Base-by-base conservation (phyloP, 2,113 vertebrate species). In the Microtus montanus region DNA sequence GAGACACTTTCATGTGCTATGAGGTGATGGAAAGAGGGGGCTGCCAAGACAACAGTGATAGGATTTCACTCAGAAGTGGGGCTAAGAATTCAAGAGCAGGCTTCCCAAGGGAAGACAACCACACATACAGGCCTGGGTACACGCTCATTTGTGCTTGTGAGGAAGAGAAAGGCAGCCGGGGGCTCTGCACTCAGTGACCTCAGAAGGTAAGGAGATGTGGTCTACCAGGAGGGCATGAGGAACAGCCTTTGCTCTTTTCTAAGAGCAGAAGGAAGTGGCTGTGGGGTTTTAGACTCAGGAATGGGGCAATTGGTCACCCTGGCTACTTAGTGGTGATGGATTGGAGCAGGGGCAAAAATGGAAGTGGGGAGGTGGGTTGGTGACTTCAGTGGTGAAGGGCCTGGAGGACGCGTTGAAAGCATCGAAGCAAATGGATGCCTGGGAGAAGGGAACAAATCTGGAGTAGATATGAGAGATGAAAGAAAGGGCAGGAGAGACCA, bases 41-140 rank as follows among this genome's bases (percentile, higher is more conserved):
- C 75, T 30, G 86, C 38, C 49, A 22, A 38, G 52, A 75, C 24
- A 70, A 4, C 61, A 14, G 17, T 11, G 64, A 54, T 15, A 63
- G 63, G 70, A 64, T 71, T 75, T 96, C 90, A 96, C 20, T 41
- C 13, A 79, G 44, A 80, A 87, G 75, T 20, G 47, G 86, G 73
- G 75, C 41, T 80, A 75, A 64, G 38, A 91, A 77, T 15, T 74
- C 61, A 92, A 41, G 41, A 38, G 61, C 54, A 96, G 89, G 70
- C n/a, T 66, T 93, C 89, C 44, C 58, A 44, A 70, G 35, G 30
- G 26, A 80, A 82, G 52, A 44, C 35, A 38, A 17, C 35, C 4
- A 87, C 20, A 28, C 5, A 7, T 4, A 17, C 5, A 28, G 61
- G 26, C 80, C 61, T 22, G 14, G 12, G 2, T 2, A 30, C 8